Base-by-base conservation (phyloP, 2,797 vertebrate species). In the Otus scops region DNA sequence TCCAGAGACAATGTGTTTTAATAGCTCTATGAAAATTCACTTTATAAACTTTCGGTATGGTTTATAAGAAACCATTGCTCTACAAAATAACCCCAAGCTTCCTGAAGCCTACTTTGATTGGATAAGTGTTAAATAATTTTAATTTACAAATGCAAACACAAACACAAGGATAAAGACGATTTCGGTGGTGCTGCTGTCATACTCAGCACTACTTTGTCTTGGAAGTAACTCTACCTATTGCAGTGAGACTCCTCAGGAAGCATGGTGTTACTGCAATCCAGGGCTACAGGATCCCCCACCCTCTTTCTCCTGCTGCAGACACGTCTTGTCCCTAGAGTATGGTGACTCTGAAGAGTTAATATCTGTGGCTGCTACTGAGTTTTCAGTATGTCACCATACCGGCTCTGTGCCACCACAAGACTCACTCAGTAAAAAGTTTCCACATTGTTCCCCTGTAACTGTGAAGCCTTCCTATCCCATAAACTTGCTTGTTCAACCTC, bases 251-350 rank as follows among this genome's bases (percentile, higher is more conserved):
- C 14, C 47, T 54, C 23, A 23, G 73, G 24, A 61, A 28, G 51
- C 41, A 30, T 0, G 1, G 54, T 23, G 32, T 19, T 26, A 21
- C 4, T 65, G 15, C 51, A 65, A 3, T 2, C 32, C 4, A 3
- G 47, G 38, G 51, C 36, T 36, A 26, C 1, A 2, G 45, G 24
- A 56, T 69, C 51, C 30, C 38, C 65, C 16, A 9, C 2, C 28
- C n/a, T 27, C 24, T 32, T 77, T 41, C 50, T 64, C 13, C 41
- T 75, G 57, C 19, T 51, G 7, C 74, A 68, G 57, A 68, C 9
- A 3, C 1, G 3, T 51, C 32, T 74, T 34, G 41, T 73, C 24
- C 67, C 15, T 18, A 22, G 36, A 48, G 38, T 17, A 28, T 7
- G 13, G 45, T 24, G 36, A 20, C 54, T 73, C 57, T 57, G 26